Percentiles rank a stretch among this genome's conserved stretches.
Evolutionary conservation across 2,113 vertebrate genomes (phyloP).

Genomic region (Triplophysa siluroides): DNA sequence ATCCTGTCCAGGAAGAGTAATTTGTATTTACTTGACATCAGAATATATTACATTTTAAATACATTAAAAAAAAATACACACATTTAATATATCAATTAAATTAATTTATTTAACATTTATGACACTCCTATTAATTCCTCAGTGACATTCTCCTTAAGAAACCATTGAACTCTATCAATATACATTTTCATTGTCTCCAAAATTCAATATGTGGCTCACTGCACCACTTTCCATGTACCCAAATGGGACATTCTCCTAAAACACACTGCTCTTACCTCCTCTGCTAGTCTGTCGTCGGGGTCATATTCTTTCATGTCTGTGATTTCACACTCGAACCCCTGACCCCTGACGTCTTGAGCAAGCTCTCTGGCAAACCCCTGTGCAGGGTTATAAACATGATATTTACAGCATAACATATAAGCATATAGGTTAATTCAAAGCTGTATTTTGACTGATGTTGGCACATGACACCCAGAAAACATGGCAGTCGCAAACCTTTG

Average conservation of each 20-base stretch:
- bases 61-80: no score
- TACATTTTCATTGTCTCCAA: conserved; percentile 5
- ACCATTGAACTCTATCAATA: conserved; percentile 10
- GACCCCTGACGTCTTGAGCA: conserved; percentile 70
- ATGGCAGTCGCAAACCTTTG: conserved; percentile 77
- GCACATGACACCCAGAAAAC: no score
- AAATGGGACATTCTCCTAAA: conserved; percentile 32
- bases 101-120: no score
- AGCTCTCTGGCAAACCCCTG: conserved; percentile 85
- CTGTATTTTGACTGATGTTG: no score
- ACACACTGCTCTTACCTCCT: conserved; percentile 79
- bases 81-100: no score
- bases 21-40: no score
- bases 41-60: neutral
- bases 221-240: conserved; percentile 11
- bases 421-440: neutral
- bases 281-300: conserved; percentile 84
- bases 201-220: neutral
- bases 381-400: neutral
- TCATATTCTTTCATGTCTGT: conserved; percentile 87
- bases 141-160: neutral
- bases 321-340: conserved; percentile 75
- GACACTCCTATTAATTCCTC: conserved; percentile 6
- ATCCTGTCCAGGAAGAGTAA: no score
- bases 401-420: neutral